These are phyloP conservation scores for Sebastes iracundus DNA, from an alignment of 2,797 vertebrate genomes.

Conservation along the genomic window DNA sequence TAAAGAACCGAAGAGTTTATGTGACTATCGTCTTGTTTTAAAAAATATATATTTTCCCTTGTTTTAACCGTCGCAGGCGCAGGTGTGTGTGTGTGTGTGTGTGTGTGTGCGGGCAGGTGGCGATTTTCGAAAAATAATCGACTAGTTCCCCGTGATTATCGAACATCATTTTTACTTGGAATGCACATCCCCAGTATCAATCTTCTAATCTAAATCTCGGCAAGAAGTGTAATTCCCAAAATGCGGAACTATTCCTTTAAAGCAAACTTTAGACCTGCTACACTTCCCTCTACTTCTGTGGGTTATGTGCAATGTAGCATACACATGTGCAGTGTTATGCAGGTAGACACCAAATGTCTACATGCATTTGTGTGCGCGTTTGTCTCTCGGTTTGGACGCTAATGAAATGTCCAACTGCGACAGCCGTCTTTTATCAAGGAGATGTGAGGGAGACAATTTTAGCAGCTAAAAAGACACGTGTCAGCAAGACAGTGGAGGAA, in stretches of 20 bases:
- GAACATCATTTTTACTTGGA: accelerated
- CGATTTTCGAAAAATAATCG: too few species aligned
- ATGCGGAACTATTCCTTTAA: neutral
- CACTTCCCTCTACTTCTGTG: neutral
- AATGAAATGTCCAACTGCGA: slow-evolving; percentile 53
- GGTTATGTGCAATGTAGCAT: neutral
- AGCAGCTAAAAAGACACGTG: slow-evolving; percentile 42
- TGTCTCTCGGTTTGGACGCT: slow-evolving; percentile 26
- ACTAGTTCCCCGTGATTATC: too few species aligned
- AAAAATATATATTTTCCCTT: too few species aligned
- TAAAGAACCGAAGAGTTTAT: too few species aligned
- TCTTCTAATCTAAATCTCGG: neutral
- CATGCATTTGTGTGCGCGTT: neutral
- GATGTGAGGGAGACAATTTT: slow-evolving; percentile 31
- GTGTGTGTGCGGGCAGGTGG: too few species aligned
- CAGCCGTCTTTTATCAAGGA: slow-evolving; percentile 23
- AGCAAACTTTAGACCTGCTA: neutral
- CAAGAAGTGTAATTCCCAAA: neutral
- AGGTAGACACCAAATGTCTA: neutral
- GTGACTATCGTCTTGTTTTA: too few species aligned
- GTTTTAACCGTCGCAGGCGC: too few species aligned
- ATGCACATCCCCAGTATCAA: too few species aligned
- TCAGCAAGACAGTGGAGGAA: slow-evolving; percentile 46
- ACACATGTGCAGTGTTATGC: neutral
- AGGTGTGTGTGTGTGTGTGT: too few species aligned